Percentiles rank a stretch among this genome's conserved stretches.
These are phyloP conservation scores for Drosophila miranda DNA, from an alignment of 1,140 invertebrate genomes.

Conservation along the genomic window DNA sequence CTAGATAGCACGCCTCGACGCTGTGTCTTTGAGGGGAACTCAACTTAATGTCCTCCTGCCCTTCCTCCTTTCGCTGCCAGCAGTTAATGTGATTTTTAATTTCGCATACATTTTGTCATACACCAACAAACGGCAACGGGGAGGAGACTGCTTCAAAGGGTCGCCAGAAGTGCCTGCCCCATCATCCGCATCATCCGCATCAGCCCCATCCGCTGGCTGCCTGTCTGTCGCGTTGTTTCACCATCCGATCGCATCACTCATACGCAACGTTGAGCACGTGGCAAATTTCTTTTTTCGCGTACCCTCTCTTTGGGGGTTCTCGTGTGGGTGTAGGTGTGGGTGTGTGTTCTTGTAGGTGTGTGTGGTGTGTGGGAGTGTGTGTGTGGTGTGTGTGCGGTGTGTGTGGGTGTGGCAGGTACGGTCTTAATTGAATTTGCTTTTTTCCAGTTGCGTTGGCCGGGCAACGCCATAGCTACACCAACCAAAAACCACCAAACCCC, in stretches of 20 bases:
- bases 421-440: constrained; percentile 69
- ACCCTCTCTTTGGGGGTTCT: neutral
- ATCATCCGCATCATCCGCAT: neutral
- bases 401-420: constrained; percentile 53
- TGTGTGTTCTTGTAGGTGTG: neutral
- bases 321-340: neutral
- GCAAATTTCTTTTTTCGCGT: constrained; percentile 24
- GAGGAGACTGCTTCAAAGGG: constrained; percentile 16
- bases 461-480: constrained; percentile 29
- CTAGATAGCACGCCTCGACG: neutral
- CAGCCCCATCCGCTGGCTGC: too few species aligned
- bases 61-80: neutral
- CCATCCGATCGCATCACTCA: constrained; percentile 55
- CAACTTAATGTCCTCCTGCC: neutral
- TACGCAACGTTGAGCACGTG: constrained; percentile 50
- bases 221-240: neutral
- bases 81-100: constrained; percentile 69
- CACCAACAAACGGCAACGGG: neutral
- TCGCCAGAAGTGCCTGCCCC: constrained; percentile 12
- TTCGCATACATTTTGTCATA: constrained; percentile 44
- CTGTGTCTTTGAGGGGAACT: neutral
- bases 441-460: constrained; percentile 50
- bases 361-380: neutral
- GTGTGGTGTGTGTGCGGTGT: neutral
- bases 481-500: neutral